A percentile compares a stretch with the other conserved stretches of the same genome.
Evolutionary conservation across 2,113 vertebrate genomes (phyloP).

Genomic region (Bos javanicus): DNA sequence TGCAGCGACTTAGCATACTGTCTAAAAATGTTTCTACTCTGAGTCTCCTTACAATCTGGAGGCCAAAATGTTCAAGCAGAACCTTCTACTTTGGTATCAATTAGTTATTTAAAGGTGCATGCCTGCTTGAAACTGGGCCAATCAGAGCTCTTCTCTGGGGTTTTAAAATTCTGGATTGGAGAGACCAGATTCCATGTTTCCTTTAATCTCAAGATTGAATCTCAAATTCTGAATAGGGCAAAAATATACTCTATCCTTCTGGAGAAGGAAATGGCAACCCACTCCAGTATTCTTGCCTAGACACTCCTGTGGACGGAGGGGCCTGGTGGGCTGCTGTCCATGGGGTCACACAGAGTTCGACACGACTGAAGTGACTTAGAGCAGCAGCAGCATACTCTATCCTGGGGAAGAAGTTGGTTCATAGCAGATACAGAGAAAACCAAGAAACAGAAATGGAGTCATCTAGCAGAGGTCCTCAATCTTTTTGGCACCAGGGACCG

Average conservation of each 20-base stretch:
- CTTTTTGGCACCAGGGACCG: background rate
- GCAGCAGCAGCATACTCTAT: background rate
- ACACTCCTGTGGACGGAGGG: background rate
- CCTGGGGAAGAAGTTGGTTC: background rate
- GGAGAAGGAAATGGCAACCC: background rate
- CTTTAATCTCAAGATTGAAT: background rate
- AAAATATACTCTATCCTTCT: background rate
- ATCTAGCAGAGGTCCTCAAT: background rate
- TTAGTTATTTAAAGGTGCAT: background rate
- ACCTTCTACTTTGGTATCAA: background rate
- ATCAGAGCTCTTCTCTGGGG: background rate
- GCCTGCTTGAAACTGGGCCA: background rate
- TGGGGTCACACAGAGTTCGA: background rate
- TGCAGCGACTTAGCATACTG: background rate
- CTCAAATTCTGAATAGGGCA: background rate
- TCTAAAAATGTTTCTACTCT: background rate
- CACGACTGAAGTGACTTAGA: rapidly evolving
- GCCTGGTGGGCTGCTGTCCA: background rate
- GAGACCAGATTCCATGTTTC: background rate
- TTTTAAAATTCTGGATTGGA: background rate
- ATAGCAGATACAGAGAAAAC: background rate
- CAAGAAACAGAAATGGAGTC: background rate
- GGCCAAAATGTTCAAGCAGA: background rate
- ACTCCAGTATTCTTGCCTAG: background rate
- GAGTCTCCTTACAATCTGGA: background rate